phyloP scores from a whole-genome alignment of 2,113 vertebrate genomes.

The Catharus minimus region DNA sequence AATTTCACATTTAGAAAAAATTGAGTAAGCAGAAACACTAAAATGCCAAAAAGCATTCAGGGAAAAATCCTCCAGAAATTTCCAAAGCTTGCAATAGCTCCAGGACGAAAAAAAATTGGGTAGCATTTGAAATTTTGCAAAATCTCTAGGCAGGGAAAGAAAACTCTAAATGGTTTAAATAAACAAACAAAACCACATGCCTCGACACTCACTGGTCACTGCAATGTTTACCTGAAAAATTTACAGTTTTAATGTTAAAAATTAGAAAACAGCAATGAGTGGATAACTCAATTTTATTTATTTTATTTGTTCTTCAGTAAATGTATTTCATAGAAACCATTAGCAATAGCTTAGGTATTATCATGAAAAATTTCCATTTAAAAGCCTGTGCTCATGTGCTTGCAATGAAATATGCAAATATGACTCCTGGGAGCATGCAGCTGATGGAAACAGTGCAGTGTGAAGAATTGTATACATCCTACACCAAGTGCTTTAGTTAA shows the following conservation, averaged over 20 bases:
- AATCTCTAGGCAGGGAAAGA: neutral
- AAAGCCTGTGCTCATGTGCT: neutral
- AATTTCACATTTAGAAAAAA: neutral
- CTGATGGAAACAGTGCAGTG: neutral
- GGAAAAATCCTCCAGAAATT: neutral
- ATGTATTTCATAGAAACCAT: neutral
- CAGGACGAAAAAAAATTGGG: neutral
- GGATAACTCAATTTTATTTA: neutral
- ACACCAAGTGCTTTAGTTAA: neutral
- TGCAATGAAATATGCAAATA: neutral
- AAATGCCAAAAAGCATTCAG: neutral
- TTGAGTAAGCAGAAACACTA: neutral
- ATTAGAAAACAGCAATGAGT: neutral
- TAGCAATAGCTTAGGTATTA: neutral
- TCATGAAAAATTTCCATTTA: neutral
- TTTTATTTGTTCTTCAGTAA: neutral
- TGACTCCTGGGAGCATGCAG: neutral
- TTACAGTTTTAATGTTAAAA: neutral
- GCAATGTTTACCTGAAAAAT: neutral
- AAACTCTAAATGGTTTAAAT: neutral
- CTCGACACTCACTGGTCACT: neutral
- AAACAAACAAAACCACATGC: neutral
- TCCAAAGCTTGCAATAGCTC: neutral
- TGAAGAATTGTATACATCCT: neutral
- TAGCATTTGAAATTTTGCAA: neutral